Base-by-base conservation (phyloP, 2,113 vertebrate genomes). In the Crotalus horridus region DNA sequence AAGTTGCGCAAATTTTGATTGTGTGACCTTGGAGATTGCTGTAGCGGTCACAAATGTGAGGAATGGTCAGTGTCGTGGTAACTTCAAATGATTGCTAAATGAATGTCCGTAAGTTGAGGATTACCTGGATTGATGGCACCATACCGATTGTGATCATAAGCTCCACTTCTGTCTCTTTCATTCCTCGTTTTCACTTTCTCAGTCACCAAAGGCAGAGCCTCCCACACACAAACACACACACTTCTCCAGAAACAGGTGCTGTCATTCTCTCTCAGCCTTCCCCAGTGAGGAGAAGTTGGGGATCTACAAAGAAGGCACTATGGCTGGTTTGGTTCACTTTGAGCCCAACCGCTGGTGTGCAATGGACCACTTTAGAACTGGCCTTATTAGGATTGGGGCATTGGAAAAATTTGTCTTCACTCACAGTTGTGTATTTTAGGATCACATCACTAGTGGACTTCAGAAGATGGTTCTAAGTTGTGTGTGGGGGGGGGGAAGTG, bases 251-350 rank as follows among this genome's bases (percentile, higher is more conserved):
- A 29, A 13, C 69, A 39, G 39, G 39, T 39, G 39, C 2, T 39
- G 39, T 39, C 39, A 39, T 39, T 39, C 39, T 39, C 39, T 39
- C 39, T 39, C 39, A 81, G 17, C 2, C 24, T 9, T 29, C 15
- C 24, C 23, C 0, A 6, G 2, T 59, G 81, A 92, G 86, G 81
- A 92, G 86, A 87, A 59, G 69, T 39, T 43, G 53, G 90, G 87
- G 93, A 90, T 88, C 74, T 94, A 54, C 56, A 87, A 54, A 88
- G 91, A 64, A 81, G 20, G 21, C 89, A 39, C 21, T 29, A 61
- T 2, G 29, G 39, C 53, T 87, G 26, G 20, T 20, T 86, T 39
- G 3, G 12, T 61, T 53, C 26, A 20, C 55, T n/a, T 17, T 12
- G 24, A 43, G 20, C 59, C 15, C 23, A 87, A 39, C 53, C 6